phyloP scores from a whole-genome alignment of 2,113 vertebrate species.

The Toxotes chatareus region DNA sequence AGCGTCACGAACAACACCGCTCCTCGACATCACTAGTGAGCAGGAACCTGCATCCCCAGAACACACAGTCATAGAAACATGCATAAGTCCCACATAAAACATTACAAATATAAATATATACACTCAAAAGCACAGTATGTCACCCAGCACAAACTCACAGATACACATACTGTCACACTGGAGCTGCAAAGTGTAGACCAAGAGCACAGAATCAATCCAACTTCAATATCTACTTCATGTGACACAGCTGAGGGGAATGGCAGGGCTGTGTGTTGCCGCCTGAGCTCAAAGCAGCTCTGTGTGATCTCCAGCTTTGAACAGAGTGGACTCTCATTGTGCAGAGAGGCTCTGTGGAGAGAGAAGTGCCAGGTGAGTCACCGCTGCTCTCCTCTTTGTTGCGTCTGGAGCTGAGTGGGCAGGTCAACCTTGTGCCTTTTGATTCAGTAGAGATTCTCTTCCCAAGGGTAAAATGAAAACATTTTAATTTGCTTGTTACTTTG shows the following conservation, averaged over 20 bases:
- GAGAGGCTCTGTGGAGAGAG: slow-evolving; percentile 35
- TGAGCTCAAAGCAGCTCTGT: slow-evolving; percentile 49
- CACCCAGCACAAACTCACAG: slow-evolving; percentile 1
- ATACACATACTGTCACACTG: slow-evolving; percentile 2
- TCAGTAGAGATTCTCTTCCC: slow-evolving; percentile 25
- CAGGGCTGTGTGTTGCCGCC: background rate
- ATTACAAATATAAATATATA: background rate
- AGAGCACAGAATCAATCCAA: slow-evolving; percentile 5
- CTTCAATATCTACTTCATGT: slow-evolving; percentile 23
- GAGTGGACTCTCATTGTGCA: slow-evolving; percentile 38
- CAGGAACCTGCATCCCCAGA: background rate
- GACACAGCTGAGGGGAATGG: slow-evolving; percentile 19
- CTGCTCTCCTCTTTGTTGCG: slow-evolving; percentile 61
- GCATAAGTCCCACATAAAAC: background rate
- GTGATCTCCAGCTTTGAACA: slow-evolving; percentile 60
- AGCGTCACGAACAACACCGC: slow-evolving; percentile 13
- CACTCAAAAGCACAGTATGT: background rate
- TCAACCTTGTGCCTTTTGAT: slow-evolving; percentile 55
- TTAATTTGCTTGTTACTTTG: slow-evolving; percentile 6
- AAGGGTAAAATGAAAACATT: background rate
- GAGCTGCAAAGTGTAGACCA: slow-evolving; percentile 3
- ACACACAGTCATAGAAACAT: background rate
- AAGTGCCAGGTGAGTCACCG: slow-evolving; percentile 63
- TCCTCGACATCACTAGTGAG: slow-evolving; percentile 24
- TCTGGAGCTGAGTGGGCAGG: slow-evolving; percentile 64